Conservation (phyloP, 2,888 invertebrate genomes). For the Hermaeophaga mercurialis region DNA sequence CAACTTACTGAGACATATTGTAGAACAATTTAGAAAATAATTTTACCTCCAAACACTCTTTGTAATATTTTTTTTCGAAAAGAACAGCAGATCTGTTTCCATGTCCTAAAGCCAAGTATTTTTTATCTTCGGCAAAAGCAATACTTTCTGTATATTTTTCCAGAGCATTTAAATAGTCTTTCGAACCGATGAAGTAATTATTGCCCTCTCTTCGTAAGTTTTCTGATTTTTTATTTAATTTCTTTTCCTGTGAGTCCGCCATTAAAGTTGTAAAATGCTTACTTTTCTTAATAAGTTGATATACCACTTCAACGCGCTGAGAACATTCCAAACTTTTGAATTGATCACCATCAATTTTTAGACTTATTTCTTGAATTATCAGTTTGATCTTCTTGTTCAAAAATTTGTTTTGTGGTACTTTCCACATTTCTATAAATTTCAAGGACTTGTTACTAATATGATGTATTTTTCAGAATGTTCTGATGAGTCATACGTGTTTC, state of each 20-base stretch:
- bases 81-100: conserved; percentile 73
- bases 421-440: too few species aligned
- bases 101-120: conserved; percentile 69
- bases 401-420: background rate
- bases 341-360: conserved; percentile 2
- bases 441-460: too few species aligned
- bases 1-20: too few species aligned
- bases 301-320: conserved; percentile 16
- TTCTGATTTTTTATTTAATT: conserved; percentile 10
- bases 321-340: conserved; percentile 8
- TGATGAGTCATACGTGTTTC: too few species aligned
- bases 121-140: conserved; percentile 63
- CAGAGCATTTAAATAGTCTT: conserved; percentile 38
- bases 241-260: conserved; percentile 5
- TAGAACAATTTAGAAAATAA: too few species aligned
- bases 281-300: conserved; percentile 6
- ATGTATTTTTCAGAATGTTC: too few species aligned
- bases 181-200: background rate
- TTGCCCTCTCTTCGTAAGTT: conserved; percentile 13
- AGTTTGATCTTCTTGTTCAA: conserved; percentile 3
- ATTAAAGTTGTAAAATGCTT: background rate
- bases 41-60: conserved; percentile 64
- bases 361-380: conserved; percentile 8
- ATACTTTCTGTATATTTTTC: conserved; percentile 66
- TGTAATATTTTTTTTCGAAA: conserved; percentile 65